Evolutionary conservation across 2,797 vertebrate genomes (phyloP), one percentile per base, ranked within the genome.

Genomic region (Pseudochromis fuscus): DNA sequence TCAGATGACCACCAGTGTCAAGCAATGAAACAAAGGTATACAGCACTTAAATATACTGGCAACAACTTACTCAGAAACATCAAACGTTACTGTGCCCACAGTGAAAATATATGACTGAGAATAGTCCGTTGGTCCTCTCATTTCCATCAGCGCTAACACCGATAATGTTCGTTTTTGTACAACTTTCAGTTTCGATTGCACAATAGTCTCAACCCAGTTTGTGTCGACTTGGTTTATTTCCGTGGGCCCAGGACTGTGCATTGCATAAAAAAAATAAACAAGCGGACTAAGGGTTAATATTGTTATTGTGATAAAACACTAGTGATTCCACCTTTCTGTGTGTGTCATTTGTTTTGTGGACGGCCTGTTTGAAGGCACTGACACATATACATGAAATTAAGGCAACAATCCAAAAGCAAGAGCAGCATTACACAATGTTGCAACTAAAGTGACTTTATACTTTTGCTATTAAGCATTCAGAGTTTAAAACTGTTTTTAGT

Each of bases 251-350:
- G 23, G 18, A 42, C 40, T 2, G 40, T n/a, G 0, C 11, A n/a
- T n/a, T n/a, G n/a, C n/a, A n/a, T n/a, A n/a, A n/a, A n/a, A n/a
- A n/a, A n/a, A n/a, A n/a, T n/a, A n/a, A n/a, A n/a, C n/a, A n/a
- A n/a, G n/a, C n/a, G n/a, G n/a, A n/a, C n/a, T n/a, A n/a, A n/a
- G n/a, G n/a, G n/a, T n/a, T n/a, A n/a, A n/a, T n/a, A n/a, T n/a
- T n/a, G n/a, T n/a, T n/a, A n/a, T n/a, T n/a, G n/a, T n/a, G n/a
- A n/a, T n/a, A n/a, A n/a, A n/a, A n/a, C n/a, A n/a, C n/a, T n/a
- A 23, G 12, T 5, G 44, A 53, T 10, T 23, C 33, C 79, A 93
- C 88, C 82, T 83, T 79, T 53, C 38, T 68, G 50, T 76, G 60
- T 66, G 85, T 81, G 35, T 61, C 57, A 24, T 4, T 44, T 9